Evolutionary conservation across 2,797 vertebrate species (phyloP).

Genomic region (Monodelphis domestica): DNA sequence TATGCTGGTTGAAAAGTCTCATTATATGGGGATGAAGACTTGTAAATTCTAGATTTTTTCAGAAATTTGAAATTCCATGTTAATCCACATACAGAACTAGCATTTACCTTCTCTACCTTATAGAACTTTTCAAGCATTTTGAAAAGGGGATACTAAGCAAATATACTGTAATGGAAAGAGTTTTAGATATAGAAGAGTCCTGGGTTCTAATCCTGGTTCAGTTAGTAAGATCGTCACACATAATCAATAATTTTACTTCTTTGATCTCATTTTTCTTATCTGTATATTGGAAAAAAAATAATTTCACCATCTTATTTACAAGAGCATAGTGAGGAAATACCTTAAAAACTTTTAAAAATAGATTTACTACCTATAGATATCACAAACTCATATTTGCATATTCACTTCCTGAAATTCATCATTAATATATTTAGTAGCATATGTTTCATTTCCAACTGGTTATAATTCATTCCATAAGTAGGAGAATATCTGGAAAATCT

Average conservation of each 20-base stretch:
- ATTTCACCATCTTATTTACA: not conserved
- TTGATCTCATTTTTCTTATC: not conserved
- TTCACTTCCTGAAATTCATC: not conserved
- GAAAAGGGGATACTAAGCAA: not conserved
- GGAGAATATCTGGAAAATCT: not conserved
- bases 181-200: not conserved
- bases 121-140: not conserved
- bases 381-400: too few species aligned
- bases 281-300: not conserved
- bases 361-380: not conserved
- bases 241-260: not conserved
- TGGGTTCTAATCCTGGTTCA: not conserved
- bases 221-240: not conserved
- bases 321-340: not conserved
- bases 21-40: too few species aligned
- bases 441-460: not conserved
- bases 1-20: too few species aligned
- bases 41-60: too few species aligned
- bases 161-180: not conserved
- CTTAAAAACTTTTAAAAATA: not conserved
- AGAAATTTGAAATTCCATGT: too few species aligned
- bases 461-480: not conserved
- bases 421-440: not conserved
- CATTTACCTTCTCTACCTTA: not conserved
- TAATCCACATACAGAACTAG: too few species aligned